Evolutionary conservation across 2,888 invertebrate species (phyloP).

Genomic region (Amphipoea oculea): DNA sequence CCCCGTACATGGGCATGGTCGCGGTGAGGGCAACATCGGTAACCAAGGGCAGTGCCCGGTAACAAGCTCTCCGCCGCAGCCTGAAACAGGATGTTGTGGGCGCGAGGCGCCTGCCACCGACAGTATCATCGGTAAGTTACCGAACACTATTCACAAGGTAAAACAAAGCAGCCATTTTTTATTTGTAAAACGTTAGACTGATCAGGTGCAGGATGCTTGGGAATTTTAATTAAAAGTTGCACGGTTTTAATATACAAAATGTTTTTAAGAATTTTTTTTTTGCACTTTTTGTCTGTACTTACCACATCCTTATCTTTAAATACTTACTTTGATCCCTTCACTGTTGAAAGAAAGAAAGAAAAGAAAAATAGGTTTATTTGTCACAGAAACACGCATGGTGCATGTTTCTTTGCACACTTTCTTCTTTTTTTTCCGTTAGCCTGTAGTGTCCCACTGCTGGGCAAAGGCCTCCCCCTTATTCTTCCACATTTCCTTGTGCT

Average conservation of each 20-base stretch:
- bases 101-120: conserved; percentile 78
- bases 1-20: conserved; percentile 31
- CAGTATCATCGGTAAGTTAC: conserved; percentile 79
- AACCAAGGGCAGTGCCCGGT: conserved; percentile 73
- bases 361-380: too few relatives aligned
- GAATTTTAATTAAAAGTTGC: conserved; percentile 55
- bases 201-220: conserved; percentile 34
- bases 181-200: conserved; percentile 52
- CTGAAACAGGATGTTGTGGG: conserved; percentile 83
- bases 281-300: not conserved
- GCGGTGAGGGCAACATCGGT: conserved; percentile 17
- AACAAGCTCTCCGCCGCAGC: conserved; percentile 79
- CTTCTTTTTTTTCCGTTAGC: not conserved
- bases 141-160: conserved; percentile 43
- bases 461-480: too few relatives aligned
- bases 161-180: conserved; percentile 64
- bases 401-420: not conserved
- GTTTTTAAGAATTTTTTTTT: not conserved
- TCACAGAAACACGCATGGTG: not conserved
- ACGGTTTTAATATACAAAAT: conserved; percentile 2
- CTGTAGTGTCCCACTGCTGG: too few relatives aligned
- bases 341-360: not conserved
- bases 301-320: not conserved
- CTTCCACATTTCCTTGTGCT: too few relatives aligned
- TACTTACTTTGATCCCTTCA: not conserved